phyloP scores from a whole-genome alignment of 2,888 invertebrate species.

The Exephanes ischioxanthus region DNA sequence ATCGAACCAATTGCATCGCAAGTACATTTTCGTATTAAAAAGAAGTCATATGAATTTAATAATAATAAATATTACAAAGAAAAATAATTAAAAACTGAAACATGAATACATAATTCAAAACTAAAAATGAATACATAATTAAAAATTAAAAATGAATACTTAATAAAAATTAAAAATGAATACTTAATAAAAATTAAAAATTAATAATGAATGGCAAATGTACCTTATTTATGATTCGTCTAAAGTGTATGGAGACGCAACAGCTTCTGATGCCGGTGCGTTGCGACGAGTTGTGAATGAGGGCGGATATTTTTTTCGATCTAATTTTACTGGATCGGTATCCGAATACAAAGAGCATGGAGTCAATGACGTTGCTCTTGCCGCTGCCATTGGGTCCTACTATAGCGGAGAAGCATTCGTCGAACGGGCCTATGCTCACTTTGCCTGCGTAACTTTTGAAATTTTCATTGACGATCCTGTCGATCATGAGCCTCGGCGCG shows the following conservation, averaged over 20 bases:
- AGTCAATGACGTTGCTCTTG: constrained; percentile 99
- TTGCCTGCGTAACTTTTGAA: constrained; percentile 98
- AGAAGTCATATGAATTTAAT: no score
- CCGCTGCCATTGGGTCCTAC: constrained; percentile 99
- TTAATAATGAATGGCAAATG: constrained; percentile 38
- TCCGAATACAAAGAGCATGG: constrained; percentile 99
- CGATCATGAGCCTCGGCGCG: constrained; percentile 95
- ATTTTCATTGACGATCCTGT: constrained; percentile 95
- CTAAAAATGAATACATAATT: no score
- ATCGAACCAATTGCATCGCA: background rate
- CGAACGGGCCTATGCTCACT: constrained; percentile 96
- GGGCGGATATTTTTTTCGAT: constrained; percentile 96
- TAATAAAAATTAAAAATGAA: background rate
- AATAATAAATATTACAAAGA: no score
- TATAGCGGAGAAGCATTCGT: constrained; percentile 98
- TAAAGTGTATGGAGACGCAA: constrained; percentile 96
- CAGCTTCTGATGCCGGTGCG: constrained; percentile 91
- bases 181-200: background rate
- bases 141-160: no score
- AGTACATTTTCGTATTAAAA: no score
- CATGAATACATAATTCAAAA: background rate
- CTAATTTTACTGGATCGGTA: constrained; percentile 98
- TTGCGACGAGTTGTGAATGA: constrained; percentile 96
- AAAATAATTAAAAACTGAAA: background rate
- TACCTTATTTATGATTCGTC: constrained; percentile 92